phyloP scores from a whole-genome alignment of 2,888 invertebrate genomes.

The Eristalis arbustorum region DNA sequence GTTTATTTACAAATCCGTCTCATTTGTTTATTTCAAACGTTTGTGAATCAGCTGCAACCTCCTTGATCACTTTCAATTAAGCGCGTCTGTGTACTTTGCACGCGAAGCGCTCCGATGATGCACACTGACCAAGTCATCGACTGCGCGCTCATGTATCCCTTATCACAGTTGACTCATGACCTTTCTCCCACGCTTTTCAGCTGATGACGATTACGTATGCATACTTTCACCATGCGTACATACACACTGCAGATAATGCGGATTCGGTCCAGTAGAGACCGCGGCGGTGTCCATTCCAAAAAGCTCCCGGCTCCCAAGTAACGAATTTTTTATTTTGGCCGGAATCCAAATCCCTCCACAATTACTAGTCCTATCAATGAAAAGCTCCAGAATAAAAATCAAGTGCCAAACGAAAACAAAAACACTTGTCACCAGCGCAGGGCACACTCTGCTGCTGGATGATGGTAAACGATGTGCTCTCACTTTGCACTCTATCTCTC shows the following conservation, averaged over 20 bases:
- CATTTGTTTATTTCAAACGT: background rate
- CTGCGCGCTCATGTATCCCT: background rate
- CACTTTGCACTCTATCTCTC: background rate
- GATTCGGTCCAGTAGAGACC: constrained; percentile 8
- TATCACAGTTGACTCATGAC: background rate
- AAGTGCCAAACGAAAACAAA: constrained; percentile 19
- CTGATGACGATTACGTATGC: background rate
- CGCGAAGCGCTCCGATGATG: background rate
- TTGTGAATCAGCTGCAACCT: background rate
- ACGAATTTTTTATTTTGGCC: background rate
- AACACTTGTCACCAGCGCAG: constrained; percentile 2
- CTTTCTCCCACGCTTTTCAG: background rate
- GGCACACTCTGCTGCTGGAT: background rate
- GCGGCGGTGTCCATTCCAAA: background rate
- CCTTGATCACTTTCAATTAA: background rate
- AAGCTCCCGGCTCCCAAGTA: constrained; percentile 5
- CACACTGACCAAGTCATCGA: no score
- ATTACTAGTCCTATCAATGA: constrained; percentile 54
- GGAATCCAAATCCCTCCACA: constrained; percentile 9
- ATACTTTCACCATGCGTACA: constrained; percentile 13
- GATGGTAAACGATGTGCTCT: background rate
- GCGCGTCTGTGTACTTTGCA: background rate
- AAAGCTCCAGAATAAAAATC: constrained; percentile 39
- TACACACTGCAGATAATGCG: constrained; percentile 1
- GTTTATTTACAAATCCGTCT: background rate